Conservation (phyloP, 1,140 invertebrate genomes). For the Pogonus chalceus region DNA sequence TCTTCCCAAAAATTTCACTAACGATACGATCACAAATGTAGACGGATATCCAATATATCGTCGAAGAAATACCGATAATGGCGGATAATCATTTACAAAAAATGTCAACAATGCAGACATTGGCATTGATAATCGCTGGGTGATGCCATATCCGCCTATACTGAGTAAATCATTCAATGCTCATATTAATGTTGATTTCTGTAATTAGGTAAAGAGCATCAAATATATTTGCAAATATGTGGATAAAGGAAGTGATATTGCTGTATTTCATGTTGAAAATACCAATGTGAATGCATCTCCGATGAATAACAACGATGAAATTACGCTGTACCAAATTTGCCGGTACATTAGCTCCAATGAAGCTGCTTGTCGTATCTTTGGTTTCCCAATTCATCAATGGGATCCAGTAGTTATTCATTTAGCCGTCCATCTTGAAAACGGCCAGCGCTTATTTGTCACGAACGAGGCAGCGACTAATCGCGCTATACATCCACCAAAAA, state of each 20-base stretch:
- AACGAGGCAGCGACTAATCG: constrained; percentile 19
- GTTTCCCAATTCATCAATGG: constrained; percentile 35
- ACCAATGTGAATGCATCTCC: too few relatives aligned
- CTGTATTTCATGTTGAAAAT: too few relatives aligned
- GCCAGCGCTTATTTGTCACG: constrained; percentile 33
- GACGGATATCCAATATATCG: constrained; percentile 33
- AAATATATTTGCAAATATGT: constrained; percentile 36
- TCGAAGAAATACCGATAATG: constrained; percentile 15
- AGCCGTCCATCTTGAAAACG: constrained; percentile 38
- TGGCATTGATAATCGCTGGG: constrained; percentile 15
- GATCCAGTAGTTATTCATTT: constrained; percentile 34
- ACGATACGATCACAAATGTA: constrained; percentile 23
- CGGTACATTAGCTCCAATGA: constrained; percentile 37
- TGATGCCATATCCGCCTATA: constrained; percentile 39
- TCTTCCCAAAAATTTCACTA: constrained; percentile 27
- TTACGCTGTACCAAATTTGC: constrained; percentile 29
- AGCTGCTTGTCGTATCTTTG: constrained; percentile 32
- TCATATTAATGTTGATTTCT: too few relatives aligned
- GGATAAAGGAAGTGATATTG: too few relatives aligned
- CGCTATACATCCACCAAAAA: constrained; percentile 12
- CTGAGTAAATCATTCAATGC: constrained; percentile 39
- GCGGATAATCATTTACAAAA: constrained; percentile 14
- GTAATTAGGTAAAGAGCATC: too few relatives aligned
- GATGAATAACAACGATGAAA: too few relatives aligned
- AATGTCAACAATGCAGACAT: constrained; percentile 13